Conservation (phyloP, 2,113 vertebrate genomes). For the Penelope pileata region DNA sequence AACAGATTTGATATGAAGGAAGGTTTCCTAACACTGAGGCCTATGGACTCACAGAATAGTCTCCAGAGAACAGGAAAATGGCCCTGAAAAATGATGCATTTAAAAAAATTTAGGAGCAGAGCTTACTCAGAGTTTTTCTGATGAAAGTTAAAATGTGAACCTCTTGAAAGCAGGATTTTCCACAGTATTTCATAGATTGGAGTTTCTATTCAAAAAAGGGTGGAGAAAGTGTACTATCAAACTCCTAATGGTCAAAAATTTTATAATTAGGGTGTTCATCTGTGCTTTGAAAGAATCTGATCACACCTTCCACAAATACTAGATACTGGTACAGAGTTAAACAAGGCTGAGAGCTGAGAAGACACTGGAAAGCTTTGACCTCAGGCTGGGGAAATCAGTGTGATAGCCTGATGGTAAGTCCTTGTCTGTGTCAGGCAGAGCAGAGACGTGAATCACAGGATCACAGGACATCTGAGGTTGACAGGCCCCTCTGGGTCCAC, state of each 20-base stretch:
- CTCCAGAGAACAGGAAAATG: background rate
- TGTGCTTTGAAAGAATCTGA: background rate
- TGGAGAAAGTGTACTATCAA: background rate
- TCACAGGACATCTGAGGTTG: background rate
- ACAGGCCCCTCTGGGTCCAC: background rate
- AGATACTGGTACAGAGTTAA: background rate
- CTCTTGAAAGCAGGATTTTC: background rate
- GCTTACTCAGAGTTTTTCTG: background rate
- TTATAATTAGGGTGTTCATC: background rate
- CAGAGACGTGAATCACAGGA: background rate
- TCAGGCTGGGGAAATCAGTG: background rate
- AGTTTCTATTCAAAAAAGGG: background rate
- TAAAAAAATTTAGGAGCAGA: background rate
- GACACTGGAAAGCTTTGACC: background rate
- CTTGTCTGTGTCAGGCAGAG: background rate
- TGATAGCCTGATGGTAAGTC: background rate
- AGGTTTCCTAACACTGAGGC: background rate
- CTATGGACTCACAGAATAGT: background rate
- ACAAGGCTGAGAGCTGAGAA: background rate
- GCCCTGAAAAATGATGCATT: background rate
- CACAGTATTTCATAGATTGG: background rate
- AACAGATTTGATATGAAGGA: background rate
- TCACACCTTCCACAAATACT: background rate
- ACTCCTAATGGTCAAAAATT: background rate
- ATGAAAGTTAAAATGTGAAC: background rate